These are phyloP conservation scores for Kryptolebias marmoratus DNA, from an alignment of 2,113 vertebrate species.

Conservation along the genomic window DNA sequence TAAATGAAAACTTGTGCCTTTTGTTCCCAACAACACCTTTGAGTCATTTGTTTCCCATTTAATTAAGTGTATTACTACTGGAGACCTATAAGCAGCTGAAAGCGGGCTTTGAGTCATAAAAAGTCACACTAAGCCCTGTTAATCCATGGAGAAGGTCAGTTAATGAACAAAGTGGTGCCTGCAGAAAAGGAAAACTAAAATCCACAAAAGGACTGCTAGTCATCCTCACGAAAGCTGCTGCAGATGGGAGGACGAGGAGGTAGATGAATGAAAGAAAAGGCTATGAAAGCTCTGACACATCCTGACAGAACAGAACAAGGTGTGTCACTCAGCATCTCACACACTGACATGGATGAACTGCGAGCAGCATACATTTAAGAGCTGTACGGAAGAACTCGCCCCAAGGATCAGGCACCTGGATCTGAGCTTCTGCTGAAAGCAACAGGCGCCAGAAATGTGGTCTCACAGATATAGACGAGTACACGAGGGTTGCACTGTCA, in stretches of 20 bases:
- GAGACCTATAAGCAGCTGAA: slow-evolving; percentile 6
- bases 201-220: background rate
- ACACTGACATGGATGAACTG: slow-evolving; percentile 24
- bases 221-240: slow-evolving; percentile 7
- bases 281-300: slow-evolving; percentile 62
- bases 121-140: background rate
- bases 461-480: slow-evolving; percentile 46
- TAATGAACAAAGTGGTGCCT: background rate
- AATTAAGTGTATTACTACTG: background rate
- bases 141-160: slow-evolving; percentile 7
- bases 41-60: background rate
- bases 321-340: slow-evolving; percentile 66
- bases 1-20: background rate
- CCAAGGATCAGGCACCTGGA: slow-evolving; percentile 53
- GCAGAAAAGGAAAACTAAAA: slow-evolving; percentile 12
- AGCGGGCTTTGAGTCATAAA: background rate
- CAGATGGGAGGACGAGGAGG: slow-evolving; percentile 14
- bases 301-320: slow-evolving; percentile 65
- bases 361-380: background rate
- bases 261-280: slow-evolving; percentile 42
- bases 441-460: slow-evolving; percentile 66
- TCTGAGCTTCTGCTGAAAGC: slow-evolving; percentile 65
- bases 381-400: slow-evolving; percentile 10
- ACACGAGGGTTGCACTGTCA: slow-evolving; percentile 34
- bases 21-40: background rate